These are phyloP conservation scores for Scelioninae gen. 1 DNA, from an alignment of 2,888 invertebrate genomes.

Conservation along the genomic window DNA sequence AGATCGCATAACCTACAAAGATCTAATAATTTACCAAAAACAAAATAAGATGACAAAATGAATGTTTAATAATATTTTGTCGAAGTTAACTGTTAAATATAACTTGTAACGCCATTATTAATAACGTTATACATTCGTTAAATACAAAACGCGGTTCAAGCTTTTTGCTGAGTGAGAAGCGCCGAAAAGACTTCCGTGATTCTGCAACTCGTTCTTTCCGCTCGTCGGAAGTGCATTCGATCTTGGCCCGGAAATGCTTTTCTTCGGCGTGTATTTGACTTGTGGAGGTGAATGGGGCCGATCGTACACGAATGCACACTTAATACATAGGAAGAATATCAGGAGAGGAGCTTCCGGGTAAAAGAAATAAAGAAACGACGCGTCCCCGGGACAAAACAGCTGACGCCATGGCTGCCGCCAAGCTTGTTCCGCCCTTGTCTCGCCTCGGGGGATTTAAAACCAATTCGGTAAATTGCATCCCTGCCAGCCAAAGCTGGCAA, in stretches of 20 bases:
- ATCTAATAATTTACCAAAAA: no score
- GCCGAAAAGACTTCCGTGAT: conserved; percentile 48
- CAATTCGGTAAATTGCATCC: conserved; percentile 82
- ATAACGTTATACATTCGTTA: conserved; percentile 5
- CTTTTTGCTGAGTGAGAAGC: conserved; percentile 11
- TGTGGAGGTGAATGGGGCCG: conserved; percentile 54
- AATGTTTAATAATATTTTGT: no score
- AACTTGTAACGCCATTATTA: no score
- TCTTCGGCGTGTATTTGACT: conserved; percentile 61
- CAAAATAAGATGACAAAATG: no score
- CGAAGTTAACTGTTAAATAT: no score
- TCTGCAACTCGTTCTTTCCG: conserved; percentile 53
- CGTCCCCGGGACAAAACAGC: conserved; percentile 81
- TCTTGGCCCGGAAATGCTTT: conserved; percentile 68
- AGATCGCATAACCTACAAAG: no score
- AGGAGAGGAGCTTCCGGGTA: conserved; percentile 75
- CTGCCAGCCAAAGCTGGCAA: conserved; percentile 71
- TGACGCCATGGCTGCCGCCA: conserved; percentile 81
- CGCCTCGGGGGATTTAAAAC: conserved; percentile 81
- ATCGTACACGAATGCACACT: conserved; percentile 64
- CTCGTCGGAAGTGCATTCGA: conserved; percentile 64
- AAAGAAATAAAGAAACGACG: conserved; percentile 79
- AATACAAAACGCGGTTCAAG: conserved; percentile 8
- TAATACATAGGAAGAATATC: conserved; percentile 75
- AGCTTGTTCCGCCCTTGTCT: conserved; percentile 72